Evolutionary conservation across 2,888 invertebrate genomes (phyloP).

Genomic region (Chloroclysta siterata): DNA sequence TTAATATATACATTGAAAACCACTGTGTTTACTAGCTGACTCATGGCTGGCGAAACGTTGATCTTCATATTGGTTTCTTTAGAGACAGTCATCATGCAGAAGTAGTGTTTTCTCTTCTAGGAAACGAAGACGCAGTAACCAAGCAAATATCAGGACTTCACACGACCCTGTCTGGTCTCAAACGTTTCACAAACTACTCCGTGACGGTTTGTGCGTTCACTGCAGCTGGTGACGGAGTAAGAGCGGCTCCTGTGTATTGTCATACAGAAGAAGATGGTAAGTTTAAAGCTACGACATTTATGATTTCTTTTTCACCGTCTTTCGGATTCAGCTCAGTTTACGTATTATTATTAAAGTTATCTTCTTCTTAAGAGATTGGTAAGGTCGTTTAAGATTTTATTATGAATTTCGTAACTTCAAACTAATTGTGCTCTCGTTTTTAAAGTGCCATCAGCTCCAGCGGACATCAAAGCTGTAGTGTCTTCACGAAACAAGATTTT

Average conservation of each 20-base stretch:
- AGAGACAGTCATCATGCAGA: neutral
- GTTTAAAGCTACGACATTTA: neutral
- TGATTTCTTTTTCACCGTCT: neutral
- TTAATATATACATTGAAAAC: too few relatives aligned
- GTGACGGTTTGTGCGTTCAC: conserved; percentile 96
- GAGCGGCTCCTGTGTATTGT: conserved; percentile 93
- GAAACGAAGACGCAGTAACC: conserved; percentile 90
- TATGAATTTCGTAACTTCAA: neutral
- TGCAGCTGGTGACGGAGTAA: conserved; percentile 94
- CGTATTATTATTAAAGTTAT: neutral
- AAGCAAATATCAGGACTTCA: conserved; percentile 89
- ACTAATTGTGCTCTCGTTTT: conserved; percentile 29
- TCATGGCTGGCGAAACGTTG: too few relatives aligned
- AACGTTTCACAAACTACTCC: conserved; percentile 96
- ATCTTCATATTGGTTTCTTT: too few relatives aligned
- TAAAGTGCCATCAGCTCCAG: conserved; percentile 94
- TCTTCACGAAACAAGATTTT: conserved; percentile 94
- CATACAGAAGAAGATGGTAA: conserved; percentile 95
- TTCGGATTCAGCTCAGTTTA: neutral
- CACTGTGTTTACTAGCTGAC: too few relatives aligned
- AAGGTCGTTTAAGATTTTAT: neutral
- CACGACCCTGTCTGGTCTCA: conserved; percentile 90
- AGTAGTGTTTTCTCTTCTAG: conserved; percentile 62
- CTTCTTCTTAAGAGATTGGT: neutral
- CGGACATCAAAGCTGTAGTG: conserved; percentile 95